Evolutionary conservation across 1,140 invertebrate genomes (phyloP), one percentile per base, ranked within the genome.

Genomic region (Cataglyphis hispanica): DNA sequence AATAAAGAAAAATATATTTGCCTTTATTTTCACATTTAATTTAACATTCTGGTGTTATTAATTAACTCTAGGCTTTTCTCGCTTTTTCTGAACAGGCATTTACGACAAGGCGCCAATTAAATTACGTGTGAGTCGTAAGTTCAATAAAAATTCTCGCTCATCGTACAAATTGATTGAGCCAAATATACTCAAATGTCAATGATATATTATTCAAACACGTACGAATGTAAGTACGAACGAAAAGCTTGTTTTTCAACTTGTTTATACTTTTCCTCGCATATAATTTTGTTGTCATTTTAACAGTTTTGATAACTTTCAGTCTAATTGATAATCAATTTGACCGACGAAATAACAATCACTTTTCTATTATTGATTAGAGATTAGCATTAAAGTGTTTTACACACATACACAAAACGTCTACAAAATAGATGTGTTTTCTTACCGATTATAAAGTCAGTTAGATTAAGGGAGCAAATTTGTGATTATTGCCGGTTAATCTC

Each of bases 141-240:
- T 70, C 66, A 60, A 60, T 22, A 22, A 7, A 43, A 81, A 67
- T 25, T 72, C 25, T 81, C 25, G 66, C 27, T 19, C 37, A 66
- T 25, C 27, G 61, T 53, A 66, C 43, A 63, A 27, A 53, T 78
- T n/a, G 27, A 78, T 64, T 22, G 40, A 64, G 11, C 63, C 58
- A 63, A 77, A 77, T 85, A 63, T 34, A 40, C 67, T 19, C 46
- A 40, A 83, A 86, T 53, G 74, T 63, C 25, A 27, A 16, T 27
- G 43, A 67, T 63, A 67, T 22, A 40, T 11, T 77, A 31, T n/a
- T 60, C 31, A 86, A 78, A 16, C 60, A 60, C 22, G 8, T 40
- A 40, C 2, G 10, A 10, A 46, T 46, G 43, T 46, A 19, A 50
- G 46, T 50, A 50, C 46, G 2, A 86, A 86, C 61, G 69, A 86